Evolutionary conservation across 2,888 invertebrate species (phyloP).

Genomic region (Apodemia zela): DNA sequence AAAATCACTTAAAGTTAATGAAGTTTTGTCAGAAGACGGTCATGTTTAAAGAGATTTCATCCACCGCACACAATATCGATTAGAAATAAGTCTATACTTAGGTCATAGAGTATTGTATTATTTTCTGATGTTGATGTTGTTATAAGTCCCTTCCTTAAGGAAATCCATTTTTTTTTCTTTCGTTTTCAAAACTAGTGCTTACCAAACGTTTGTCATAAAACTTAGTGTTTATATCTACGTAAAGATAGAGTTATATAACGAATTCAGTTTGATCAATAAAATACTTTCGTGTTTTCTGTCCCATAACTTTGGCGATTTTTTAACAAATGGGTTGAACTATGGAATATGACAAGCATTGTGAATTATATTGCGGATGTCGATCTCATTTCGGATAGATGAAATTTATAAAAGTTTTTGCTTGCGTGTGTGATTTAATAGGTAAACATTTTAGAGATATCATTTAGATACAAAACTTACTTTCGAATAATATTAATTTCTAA

Average conservation of each 20-base stretch:
- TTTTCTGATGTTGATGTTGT: too few species aligned
- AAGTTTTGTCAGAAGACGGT: background rate
- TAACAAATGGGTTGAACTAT: conserved; percentile 1
- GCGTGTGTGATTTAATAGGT: background rate
- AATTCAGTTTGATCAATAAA: conserved; percentile 4
- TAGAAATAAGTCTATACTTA: too few species aligned
- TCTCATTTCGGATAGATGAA: background rate
- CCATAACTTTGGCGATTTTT: conserved; percentile 1
- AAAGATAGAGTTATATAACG: background rate
- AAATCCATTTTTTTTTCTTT: too few species aligned
- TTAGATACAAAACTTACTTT: too few species aligned
- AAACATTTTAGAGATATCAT: too few species aligned
- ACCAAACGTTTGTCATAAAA: too few species aligned
- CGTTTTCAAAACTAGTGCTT: too few species aligned
- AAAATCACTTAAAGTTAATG: background rate
- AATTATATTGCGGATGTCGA: background rate
- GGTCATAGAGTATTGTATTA: too few species aligned
- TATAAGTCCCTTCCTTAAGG: too few species aligned
- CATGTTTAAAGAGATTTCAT: too few species aligned
- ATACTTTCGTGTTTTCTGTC: background rate
- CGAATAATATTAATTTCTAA: too few species aligned
- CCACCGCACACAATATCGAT: too few species aligned
- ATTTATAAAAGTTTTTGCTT: background rate
- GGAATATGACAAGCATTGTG: background rate
- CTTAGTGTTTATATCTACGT: background rate